Evolutionary conservation across 2,888 invertebrate genomes (phyloP).

Genomic region (Altica lythri): DNA sequence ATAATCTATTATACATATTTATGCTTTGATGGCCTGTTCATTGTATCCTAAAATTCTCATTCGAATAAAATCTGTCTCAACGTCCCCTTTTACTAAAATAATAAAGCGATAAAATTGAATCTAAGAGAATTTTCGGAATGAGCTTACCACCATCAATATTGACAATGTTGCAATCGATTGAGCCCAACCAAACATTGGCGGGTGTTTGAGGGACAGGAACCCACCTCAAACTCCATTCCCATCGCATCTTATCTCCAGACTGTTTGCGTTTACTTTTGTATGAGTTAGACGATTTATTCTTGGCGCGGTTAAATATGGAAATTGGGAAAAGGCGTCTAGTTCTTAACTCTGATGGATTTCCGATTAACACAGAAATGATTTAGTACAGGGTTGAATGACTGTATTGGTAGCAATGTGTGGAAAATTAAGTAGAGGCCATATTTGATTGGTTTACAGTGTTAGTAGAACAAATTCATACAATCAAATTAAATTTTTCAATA

Average conservation of each 20-base stretch:
- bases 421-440: too few relatives aligned
- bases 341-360: conserved; percentile 20
- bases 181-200: conserved; percentile 36
- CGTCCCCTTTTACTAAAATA: background rate
- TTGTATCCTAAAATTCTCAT: too few relatives aligned
- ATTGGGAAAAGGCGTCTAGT: conserved; percentile 16
- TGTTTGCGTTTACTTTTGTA: conserved; percentile 36
- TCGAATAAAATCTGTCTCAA: too few relatives aligned
- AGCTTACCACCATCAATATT: conserved; percentile 33
- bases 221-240: background rate
- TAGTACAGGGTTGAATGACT: too few relatives aligned
- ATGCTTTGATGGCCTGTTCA: too few relatives aligned
- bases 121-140: conserved; percentile 5
- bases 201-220: background rate
- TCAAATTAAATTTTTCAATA: too few relatives aligned
- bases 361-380: conserved; percentile 7
- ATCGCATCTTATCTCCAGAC: conserved; percentile 14
- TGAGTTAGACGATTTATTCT: conserved; percentile 12
- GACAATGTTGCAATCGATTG: conserved; percentile 43
- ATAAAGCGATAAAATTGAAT: background rate
- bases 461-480: too few relatives aligned
- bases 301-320: conserved; percentile 17
- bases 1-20: too few relatives aligned
- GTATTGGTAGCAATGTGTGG: too few relatives aligned
- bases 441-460: too few relatives aligned